phyloP scores from a whole-genome alignment of 2,888 invertebrate genomes.

The Lordiphosa andalusiaca region DNA sequence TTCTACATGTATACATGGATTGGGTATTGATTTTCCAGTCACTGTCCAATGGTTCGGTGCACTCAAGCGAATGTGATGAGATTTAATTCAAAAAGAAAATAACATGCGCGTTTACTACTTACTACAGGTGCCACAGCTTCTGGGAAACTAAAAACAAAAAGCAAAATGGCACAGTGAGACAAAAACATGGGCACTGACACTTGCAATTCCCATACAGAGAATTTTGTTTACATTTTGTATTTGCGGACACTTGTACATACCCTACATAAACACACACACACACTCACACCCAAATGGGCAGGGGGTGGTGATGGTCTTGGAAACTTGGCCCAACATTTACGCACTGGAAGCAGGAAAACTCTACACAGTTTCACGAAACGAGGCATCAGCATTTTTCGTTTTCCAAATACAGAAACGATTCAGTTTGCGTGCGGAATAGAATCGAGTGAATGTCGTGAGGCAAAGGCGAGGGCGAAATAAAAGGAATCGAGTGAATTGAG shows the following conservation, averaged over 20 bases:
- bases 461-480: slow-evolving; percentile 28
- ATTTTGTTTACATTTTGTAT: slow-evolving; percentile 55
- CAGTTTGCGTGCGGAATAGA: slow-evolving; percentile 72
- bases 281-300: not conserved
- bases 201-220: slow-evolving; percentile 42
- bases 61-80: slow-evolving; percentile 18
- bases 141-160: not conserved
- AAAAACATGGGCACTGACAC: slow-evolving; percentile 35
- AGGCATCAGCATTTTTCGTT: slow-evolving; percentile 52
- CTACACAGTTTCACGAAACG: slow-evolving; percentile 62
- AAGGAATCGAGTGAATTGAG: slow-evolving; percentile 33
- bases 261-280: not conserved
- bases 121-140: not conserved
- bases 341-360: slow-evolving; percentile 70
- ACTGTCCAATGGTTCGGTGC: slow-evolving; percentile 7
- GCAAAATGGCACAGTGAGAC: slow-evolving; percentile 36
- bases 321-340: slow-evolving; percentile 49
- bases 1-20: not conserved
- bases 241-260: slow-evolving; percentile 8
- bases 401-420: slow-evolving; percentile 75
- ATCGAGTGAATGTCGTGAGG: slow-evolving; percentile 50
- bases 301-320: not conserved
- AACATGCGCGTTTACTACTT: slow-evolving; percentile 4
- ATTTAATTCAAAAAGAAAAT: too few relatives aligned
- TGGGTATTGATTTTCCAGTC: slow-evolving; percentile 34